Conservation (phyloP, 1,140 invertebrate genomes). For the Oreohelix idahoensis region DNA sequence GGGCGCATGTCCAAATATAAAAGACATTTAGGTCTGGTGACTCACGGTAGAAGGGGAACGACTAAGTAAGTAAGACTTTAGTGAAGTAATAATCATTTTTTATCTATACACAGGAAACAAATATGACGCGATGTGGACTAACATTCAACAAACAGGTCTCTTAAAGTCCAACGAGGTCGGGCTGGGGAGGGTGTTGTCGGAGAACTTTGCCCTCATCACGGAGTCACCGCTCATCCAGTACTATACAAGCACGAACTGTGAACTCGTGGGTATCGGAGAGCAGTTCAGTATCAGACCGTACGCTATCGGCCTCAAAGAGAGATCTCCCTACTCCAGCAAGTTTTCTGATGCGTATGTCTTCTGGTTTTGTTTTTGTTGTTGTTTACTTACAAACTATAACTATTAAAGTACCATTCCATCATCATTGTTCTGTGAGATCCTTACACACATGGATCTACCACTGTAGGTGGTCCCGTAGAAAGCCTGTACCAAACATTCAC, state of each 20-base stretch:
- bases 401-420: no score
- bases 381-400: no score
- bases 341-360: slow-evolving; percentile 32
- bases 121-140: slow-evolving; percentile 86
- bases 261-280: slow-evolving; percentile 49
- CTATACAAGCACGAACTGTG: slow-evolving; percentile 42
- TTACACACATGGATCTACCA: no score
- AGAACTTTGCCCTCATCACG: slow-evolving; percentile 52
- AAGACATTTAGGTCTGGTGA: no score
- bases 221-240: slow-evolving; percentile 58
- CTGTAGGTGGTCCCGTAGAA: no score
- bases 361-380: no score
- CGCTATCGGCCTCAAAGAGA: slow-evolving; percentile 55
- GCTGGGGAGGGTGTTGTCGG: slow-evolving; percentile 38
- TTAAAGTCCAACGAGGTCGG: slow-evolving; percentile 43
- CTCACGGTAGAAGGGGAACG: no score
- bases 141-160: slow-evolving; percentile 45
- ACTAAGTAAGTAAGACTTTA: no score
- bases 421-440: no score
- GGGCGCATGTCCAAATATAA: no score
- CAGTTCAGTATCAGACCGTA: slow-evolving; percentile 56
- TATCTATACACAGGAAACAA: slow-evolving; percentile 76
- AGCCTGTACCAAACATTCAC: no score
- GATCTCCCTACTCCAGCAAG: slow-evolving; percentile 46
- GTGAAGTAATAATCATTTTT: no score